Conservation (phyloP, 2,797 vertebrate species). For the Hypotaenidia okinawae region DNA sequence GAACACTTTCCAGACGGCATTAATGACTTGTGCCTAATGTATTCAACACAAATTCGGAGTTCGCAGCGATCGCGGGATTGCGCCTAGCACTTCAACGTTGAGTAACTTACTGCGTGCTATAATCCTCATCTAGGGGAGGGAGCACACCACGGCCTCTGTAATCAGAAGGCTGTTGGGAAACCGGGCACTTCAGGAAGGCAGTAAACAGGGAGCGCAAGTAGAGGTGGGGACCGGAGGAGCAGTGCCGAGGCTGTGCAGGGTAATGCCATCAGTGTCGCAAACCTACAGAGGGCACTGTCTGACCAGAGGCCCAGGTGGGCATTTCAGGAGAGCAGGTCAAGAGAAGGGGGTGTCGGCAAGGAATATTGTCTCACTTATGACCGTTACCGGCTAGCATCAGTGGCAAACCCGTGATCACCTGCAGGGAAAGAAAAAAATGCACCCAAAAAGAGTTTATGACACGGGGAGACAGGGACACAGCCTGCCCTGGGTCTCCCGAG, state of each 20-base stretch:
- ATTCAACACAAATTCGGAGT: neutral
- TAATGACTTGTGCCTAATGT: neutral
- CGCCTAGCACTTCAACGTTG: neutral
- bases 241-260: rapidly evolving
- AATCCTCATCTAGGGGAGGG: neutral
- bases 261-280: neutral
- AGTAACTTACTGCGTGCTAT: neutral
- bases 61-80: neutral
- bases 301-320: neutral
- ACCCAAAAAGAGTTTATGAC: neutral
- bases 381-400: neutral
- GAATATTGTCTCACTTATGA: neutral
- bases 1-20: neutral
- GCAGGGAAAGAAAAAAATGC: neutral
- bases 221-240: neutral
- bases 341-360: neutral
- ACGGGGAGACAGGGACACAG: neutral
- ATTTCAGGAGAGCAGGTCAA: neutral
- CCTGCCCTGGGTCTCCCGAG: neutral
- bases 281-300: constrained; percentile 40
- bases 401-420: neutral
- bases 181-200: neutral
- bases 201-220: neutral
- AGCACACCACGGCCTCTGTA: neutral
- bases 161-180: neutral